A percentile compares a stretch with the other conserved stretches of the same genome.
Evolutionary conservation across 2,113 vertebrate species (phyloP).

Genomic region (Ariopsis seemanni): DNA sequence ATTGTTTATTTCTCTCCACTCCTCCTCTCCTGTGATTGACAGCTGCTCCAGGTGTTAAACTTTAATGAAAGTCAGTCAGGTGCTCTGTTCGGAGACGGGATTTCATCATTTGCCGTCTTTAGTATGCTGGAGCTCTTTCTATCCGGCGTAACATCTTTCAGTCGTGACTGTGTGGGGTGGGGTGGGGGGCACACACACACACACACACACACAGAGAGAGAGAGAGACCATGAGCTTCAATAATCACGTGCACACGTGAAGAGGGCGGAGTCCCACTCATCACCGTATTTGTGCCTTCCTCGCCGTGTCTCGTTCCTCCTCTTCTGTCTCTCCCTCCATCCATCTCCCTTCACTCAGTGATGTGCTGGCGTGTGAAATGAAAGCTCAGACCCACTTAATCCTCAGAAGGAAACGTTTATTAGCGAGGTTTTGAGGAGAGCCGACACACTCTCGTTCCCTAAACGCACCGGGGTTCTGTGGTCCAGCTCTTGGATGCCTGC

Average conservation of each 20-base stretch:
- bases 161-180: conserved; percentile 28
- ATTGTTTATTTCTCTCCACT: conserved; percentile 44
- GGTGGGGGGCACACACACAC: neutral
- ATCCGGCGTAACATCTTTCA: conserved; percentile 30
- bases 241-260: conserved; percentile 41
- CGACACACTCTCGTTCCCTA: neutral
- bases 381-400: conserved; percentile 73
- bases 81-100: conserved; percentile 69
- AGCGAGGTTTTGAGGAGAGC: neutral
- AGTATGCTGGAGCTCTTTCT: conserved; percentile 66
- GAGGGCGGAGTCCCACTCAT: conserved; percentile 19
- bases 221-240: conserved; percentile 11
- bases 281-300: neutral
- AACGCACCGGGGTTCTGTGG: neutral
- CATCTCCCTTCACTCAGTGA: conserved; percentile 50
- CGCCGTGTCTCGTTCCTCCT: neutral
- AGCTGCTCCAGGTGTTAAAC: conserved; percentile 66
- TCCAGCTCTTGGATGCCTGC: neutral
- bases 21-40: conserved; percentile 66
- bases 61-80: conserved; percentile 73
- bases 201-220: too few species aligned
- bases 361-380: conserved; percentile 78
- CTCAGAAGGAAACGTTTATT: conserved; percentile 56
- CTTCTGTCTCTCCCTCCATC: conserved; percentile 7
- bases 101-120: conserved; percentile 72